Evolutionary conservation across 64 coral and sea anemone genomes (phyloP).

Genomic region (Platygyra sinensis): DNA sequence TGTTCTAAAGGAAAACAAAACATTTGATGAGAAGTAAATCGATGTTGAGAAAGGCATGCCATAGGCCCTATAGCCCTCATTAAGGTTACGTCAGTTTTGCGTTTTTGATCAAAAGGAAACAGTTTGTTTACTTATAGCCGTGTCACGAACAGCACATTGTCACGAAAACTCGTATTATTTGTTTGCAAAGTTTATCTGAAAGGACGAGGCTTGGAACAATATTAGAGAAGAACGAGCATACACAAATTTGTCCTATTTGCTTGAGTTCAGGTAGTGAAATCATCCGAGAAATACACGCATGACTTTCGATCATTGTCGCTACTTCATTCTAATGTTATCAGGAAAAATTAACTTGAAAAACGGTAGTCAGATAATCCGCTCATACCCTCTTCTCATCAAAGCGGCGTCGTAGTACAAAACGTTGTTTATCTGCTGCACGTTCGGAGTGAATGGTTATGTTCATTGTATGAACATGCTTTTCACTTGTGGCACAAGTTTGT

Average conservation of each 20-base stretch:
- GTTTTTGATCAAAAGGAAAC: neutral
- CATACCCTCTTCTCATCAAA: neutral
- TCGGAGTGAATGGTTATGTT: neutral
- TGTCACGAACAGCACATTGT: neutral
- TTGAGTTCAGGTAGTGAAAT: neutral
- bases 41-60: neutral
- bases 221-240: neutral
- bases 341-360: conserved; percentile 4
- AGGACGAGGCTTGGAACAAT: neutral
- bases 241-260: neutral
- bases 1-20: neutral
- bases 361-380: conserved; percentile 2
- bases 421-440: neutral
- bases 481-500: no score
- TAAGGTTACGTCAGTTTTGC: neutral
- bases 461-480: no score
- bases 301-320: neutral
- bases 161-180: neutral
- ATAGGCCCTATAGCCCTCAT: neutral
- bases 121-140: neutral
- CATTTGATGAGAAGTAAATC: neutral
- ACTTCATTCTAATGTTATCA: neutral
- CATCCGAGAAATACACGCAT: neutral
- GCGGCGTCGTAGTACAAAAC: neutral
- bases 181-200: neutral